Evolutionary conservation across 2,888 invertebrate genomes (phyloP), one percentile per base, ranked within the genome.

Genomic region (Fragum sueziense): DNA sequence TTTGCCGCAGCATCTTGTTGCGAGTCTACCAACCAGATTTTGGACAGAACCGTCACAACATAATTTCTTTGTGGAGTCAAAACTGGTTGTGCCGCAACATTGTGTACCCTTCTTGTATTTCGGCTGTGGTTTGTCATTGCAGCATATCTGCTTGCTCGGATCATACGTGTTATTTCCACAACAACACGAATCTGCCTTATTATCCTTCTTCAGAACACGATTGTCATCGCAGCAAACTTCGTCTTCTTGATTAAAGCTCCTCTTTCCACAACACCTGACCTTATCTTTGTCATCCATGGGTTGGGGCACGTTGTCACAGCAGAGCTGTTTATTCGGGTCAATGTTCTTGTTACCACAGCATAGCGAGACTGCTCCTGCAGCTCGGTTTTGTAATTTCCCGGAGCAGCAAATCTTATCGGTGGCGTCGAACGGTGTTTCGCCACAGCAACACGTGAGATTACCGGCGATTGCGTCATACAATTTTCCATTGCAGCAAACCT

Each of bases 401-500:
- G 52, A 75, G 22, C 82, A 82, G 47, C 82, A 82, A 33, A 82
- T 82, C 68, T 74, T 59, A 14, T 70, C 57, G 0, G 6, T 54
- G 25, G 72, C 70, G 65, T 78, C 72, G 41, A 82, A 82, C 0
- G 78, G 69, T 25, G 62, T 74, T 3, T 47, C 37, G 29, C 70
- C 78, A 27, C 82, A 82, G 54, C 82, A 82, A 25, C 81, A 81
- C 20, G 78, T 81, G n/a, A 70, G 17, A 47, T 81, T 81, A 20
- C 81, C 81, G 31, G 72, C 70, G 27, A 82, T 67, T 31, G 82
- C 82, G 14, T 70, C 70, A 22, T 59, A 76, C 2, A 82, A 7
- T 27, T 76, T 65, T 2, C 82, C 82, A 14, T 65, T 78, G 37
- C 82, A 82, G 41, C 82, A 82, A 6, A 79, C 82, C 37, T 82